Percentiles rank a stretch among this genome's conserved stretches.
Evolutionary conservation across 1,140 invertebrate species (phyloP).

Genomic region (Holcopasites calliopsidis): DNA sequence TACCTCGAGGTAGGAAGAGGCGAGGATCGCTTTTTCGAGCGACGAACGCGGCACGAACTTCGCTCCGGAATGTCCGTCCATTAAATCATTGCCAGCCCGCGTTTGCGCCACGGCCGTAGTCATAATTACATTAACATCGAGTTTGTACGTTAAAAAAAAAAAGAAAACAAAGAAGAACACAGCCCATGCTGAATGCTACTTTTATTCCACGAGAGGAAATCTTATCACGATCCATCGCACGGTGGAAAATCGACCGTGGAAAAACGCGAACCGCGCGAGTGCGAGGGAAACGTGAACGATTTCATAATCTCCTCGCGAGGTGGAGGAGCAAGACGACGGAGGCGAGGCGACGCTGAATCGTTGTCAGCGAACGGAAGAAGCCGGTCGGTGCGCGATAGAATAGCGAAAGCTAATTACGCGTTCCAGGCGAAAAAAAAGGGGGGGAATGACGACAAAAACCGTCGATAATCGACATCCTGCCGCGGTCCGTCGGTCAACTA

Average conservation of each 20-base stretch:
- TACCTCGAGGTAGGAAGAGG: slow-evolving; percentile 17
- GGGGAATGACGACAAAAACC: slow-evolving; percentile 62
- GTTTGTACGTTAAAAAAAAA: too few relatives aligned
- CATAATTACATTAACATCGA: not conserved
- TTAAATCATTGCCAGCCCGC: slow-evolving; percentile 8
- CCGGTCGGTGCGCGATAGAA: slow-evolving; percentile 67
- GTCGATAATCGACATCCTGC: slow-evolving; percentile 70
- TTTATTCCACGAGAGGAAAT: too few relatives aligned
- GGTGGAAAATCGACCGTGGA: not conserved
- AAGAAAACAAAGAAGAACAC: too few relatives aligned
- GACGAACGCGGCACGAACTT: slow-evolving; percentile 2
- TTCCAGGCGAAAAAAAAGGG: slow-evolving; percentile 40
- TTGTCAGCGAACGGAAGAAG: slow-evolving; percentile 57
- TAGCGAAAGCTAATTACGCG: slow-evolving; percentile 74
- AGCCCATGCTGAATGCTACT: too few relatives aligned
- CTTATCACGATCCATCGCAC: too few relatives aligned
- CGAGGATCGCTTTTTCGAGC: slow-evolving; percentile 20
- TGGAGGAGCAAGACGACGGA: not conserved
- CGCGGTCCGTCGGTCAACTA: slow-evolving; percentile 62
- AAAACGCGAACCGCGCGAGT: slow-evolving; percentile 5
- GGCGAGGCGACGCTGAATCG: slow-evolving; percentile 42
- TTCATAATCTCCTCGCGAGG: slow-evolving; percentile 19
- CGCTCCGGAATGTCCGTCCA: slow-evolving; percentile 5
- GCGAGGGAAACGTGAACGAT: slow-evolving; percentile 37
- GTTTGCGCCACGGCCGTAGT: not conserved